These are phyloP conservation scores for Perithous albicinctus DNA, from an alignment of 2,888 invertebrate species.

Conservation along the genomic window DNA sequence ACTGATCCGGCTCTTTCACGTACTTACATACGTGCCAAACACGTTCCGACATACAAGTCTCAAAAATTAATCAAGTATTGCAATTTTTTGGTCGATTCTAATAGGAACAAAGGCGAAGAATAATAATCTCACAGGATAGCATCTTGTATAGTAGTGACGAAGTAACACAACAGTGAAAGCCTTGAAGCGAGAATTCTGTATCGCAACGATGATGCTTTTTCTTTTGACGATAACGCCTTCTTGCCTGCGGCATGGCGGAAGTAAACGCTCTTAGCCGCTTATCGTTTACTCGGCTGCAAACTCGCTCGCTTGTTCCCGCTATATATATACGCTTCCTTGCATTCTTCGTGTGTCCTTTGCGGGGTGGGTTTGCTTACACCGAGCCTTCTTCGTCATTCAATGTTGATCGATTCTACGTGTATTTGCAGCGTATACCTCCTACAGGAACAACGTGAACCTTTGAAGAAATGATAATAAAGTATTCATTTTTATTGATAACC, in stretches of 20 bases:
- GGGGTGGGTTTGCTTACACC: neutral
- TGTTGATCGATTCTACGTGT: neutral
- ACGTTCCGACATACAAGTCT: neutral
- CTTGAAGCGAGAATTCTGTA: constrained; percentile 13
- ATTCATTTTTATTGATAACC: neutral
- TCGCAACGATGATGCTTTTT: constrained; percentile 25
- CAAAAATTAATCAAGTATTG: neutral
- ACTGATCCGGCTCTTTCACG: constrained; percentile 27
- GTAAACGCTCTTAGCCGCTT: constrained; percentile 18
- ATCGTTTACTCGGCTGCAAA: constrained; percentile 36
- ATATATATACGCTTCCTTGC: neutral
- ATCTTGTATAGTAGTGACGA: neutral
- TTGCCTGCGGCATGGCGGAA: constrained; percentile 37
- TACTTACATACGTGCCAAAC: neutral
- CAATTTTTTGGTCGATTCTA: neutral
- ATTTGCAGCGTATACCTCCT: neutral
- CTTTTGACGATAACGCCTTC: constrained; percentile 32
- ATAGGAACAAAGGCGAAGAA: neutral
- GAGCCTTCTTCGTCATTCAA: constrained; percentile 6
- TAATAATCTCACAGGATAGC: neutral
- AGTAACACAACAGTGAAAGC: neutral
- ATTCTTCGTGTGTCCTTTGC: neutral
- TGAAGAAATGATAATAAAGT: neutral
- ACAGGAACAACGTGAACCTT: neutral
- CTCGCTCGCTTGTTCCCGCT: constrained; percentile 1